phyloP scores from a whole-genome alignment of 2,797 vertebrate species.

The Lithobates pipiens region DNA sequence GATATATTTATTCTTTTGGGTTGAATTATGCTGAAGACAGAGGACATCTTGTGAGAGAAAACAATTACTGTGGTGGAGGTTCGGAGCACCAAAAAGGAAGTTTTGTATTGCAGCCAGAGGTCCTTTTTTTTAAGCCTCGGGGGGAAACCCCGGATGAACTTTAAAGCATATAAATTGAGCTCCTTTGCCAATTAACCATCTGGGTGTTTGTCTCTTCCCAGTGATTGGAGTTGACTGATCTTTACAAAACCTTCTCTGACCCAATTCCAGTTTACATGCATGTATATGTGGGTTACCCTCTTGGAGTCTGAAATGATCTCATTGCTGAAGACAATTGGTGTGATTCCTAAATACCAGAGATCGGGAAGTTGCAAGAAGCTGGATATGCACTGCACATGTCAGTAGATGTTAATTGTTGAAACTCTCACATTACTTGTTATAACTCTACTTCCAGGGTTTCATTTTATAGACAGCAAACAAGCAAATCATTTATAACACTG shows the following conservation, averaged over 20 bases:
- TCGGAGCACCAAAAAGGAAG: too few species aligned
- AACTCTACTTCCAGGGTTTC: not conserved
- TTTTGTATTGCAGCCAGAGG: too few species aligned
- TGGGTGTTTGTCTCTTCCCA: not conserved
- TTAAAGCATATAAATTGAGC: too few species aligned
- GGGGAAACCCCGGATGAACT: too few species aligned
- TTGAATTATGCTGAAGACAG: too few species aligned
- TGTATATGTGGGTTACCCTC: not conserved
- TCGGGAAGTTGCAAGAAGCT: not conserved
- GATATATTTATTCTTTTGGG: too few species aligned
- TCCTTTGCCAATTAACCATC: too few species aligned
- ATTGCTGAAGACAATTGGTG: not conserved
- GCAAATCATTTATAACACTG: constrained; percentile 14
- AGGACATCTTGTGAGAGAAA: too few species aligned
- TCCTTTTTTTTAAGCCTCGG: too few species aligned
- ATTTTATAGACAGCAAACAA: not conserved
- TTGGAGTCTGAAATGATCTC: not conserved
- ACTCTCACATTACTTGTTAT: not conserved
- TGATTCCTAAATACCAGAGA: not conserved
- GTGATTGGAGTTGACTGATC: not conserved
- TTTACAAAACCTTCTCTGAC: not conserved
- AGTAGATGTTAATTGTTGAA: not conserved
- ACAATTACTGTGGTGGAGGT: too few species aligned
- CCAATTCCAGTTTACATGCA: not conserved
- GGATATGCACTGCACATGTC: not conserved